Evolutionary conservation across 92 coral and sea anemone genomes (phyloP).

Genomic region (Porites cylindrica): DNA sequence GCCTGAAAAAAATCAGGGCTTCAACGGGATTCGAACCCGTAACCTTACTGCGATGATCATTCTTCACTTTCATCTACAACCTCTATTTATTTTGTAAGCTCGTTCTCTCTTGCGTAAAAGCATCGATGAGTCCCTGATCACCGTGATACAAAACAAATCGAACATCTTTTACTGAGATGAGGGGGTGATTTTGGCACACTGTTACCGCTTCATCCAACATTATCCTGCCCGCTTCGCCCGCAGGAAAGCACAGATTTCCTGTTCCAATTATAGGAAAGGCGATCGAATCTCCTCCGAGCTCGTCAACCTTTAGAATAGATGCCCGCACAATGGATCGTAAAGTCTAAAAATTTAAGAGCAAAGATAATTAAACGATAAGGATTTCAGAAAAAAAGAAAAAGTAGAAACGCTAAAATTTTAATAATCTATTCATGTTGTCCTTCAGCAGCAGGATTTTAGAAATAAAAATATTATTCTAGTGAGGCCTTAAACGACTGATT

Average conservation of each 20-base stretch:
- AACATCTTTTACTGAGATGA: conserved; percentile 57
- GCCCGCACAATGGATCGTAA: conserved; percentile 52
- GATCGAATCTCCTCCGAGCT: conserved; percentile 55
- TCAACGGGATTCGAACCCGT: too few relatives aligned
- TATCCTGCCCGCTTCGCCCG: conserved; percentile 55
- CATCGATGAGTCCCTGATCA: conserved; percentile 62
- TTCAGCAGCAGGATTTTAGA: too few relatives aligned
- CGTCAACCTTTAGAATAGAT: conserved; percentile 52
- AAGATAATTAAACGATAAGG: background rate
- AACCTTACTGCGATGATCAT: too few relatives aligned
- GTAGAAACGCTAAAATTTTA: too few relatives aligned
- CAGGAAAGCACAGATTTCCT: conserved; percentile 76
- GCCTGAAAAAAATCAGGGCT: too few relatives aligned
- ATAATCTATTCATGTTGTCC: too few relatives aligned
- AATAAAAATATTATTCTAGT: too few relatives aligned
- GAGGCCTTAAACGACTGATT: too few relatives aligned
- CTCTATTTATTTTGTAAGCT: background rate
- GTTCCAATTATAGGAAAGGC: conserved; percentile 93
- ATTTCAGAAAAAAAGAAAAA: background rate
- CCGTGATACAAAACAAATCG: conserved; percentile 79
- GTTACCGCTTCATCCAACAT: conserved; percentile 70
- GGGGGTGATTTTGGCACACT: conserved; percentile 45
- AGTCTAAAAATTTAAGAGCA: background rate
- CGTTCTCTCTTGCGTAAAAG: conserved; percentile 64
- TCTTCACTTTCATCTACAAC: too few relatives aligned